A percentile compares a stretch with the other conserved stretches of the same genome.
These are phyloP conservation scores for Choreutis nemorana DNA, from an alignment of 2,888 invertebrate genomes.

Conservation along the genomic window DNA sequence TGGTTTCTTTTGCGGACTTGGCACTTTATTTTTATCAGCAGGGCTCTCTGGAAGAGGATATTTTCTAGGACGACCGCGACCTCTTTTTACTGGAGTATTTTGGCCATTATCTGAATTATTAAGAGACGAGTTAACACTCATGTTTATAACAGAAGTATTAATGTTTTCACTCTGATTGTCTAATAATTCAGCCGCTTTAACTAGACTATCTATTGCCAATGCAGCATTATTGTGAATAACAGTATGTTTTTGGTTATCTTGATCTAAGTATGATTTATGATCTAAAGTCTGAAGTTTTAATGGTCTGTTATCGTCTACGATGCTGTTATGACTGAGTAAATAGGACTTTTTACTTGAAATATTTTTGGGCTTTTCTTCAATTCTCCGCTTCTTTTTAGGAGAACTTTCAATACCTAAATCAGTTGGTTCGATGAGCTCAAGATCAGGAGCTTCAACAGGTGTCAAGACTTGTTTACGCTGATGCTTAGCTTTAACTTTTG, in stretches of 20 bases:
- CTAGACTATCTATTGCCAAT: conserved; percentile 52
- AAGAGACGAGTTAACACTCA: conserved; percentile 6
- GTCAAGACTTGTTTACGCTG: conserved; percentile 59
- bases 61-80: conserved; percentile 53
- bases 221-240: conserved; percentile 30
- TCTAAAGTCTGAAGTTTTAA: conserved; percentile 13
- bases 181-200: conserved; percentile 53
- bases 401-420: conserved; percentile 38
- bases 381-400: conserved; percentile 47
- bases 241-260: conserved; percentile 19
- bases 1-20: conserved; percentile 44
- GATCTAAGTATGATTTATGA: conserved; percentile 21
- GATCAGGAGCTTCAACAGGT: conserved; percentile 48
- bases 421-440: conserved; percentile 50
- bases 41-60: conserved; percentile 40
- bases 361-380: conserved; percentile 35
- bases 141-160: conserved; percentile 12
- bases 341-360: conserved; percentile 50
- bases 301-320: conserved; percentile 20
- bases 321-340: conserved; percentile 34
- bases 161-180: conserved; percentile 43
- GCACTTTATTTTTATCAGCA: conserved; percentile 19
- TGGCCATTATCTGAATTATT: conserved; percentile 21
- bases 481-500: conserved; percentile 45
- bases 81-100: conserved; percentile 44